A percentile compares a stretch with the other conserved stretches of the same genome.
Conservation (phyloP, 1,140 invertebrate genomes). For the Phymastichus coffea region DNA sequence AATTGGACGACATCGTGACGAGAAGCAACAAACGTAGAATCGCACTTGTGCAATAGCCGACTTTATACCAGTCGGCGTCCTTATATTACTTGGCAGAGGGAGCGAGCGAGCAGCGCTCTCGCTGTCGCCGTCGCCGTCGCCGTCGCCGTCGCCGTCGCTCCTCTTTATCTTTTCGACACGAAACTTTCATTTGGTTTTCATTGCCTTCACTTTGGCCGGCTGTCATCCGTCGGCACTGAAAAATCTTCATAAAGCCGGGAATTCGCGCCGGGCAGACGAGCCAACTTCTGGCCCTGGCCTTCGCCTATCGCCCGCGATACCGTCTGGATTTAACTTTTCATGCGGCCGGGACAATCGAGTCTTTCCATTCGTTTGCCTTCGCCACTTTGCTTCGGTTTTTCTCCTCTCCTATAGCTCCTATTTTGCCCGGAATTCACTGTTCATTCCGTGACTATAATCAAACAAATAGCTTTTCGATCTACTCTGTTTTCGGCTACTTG, state of each 20-base stretch:
- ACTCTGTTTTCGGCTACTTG: too few species aligned
- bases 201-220: conserved; percentile 3
- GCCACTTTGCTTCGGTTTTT: not conserved
- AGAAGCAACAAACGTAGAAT: too few species aligned
- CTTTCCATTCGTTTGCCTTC: not conserved
- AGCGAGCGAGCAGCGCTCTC: too few species aligned
- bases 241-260: conserved; percentile 16
- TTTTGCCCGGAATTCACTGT: too few species aligned
- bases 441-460: too few species aligned
- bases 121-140: not conserved
- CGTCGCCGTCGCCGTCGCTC: not conserved
- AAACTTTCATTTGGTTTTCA: too few species aligned
- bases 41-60: too few species aligned
- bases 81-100: too few species aligned
- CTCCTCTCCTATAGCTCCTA: too few species aligned
- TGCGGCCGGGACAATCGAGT: conserved; percentile 3
- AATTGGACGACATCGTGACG: too few species aligned
- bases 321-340: conserved; percentile 15
- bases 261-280: not conserved
- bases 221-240: not conserved
- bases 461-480: too few species aligned
- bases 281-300: not conserved
- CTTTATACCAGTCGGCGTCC: too few species aligned
- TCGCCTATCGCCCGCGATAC: not conserved
- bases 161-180: not conserved